phyloP scores from a whole-genome alignment of 2,113 vertebrate genomes.

The Amphiprion ocellaris region DNA sequence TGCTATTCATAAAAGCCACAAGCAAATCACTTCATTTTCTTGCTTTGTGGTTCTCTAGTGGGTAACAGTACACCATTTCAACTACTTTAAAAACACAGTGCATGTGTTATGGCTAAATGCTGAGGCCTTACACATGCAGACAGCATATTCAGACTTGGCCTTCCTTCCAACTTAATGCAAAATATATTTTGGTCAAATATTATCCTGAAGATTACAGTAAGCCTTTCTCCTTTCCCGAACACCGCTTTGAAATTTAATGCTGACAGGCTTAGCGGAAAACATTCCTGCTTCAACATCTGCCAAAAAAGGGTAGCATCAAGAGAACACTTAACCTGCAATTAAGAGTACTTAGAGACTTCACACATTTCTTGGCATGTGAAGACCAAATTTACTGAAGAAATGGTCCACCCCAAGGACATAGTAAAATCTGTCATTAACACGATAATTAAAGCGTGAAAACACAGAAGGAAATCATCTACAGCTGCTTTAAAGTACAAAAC shows the following conservation, averaged over 20 bases:
- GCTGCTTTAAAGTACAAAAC: slow-evolving; percentile 30
- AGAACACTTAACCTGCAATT: slow-evolving; percentile 67
- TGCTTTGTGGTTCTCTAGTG: slow-evolving; percentile 7
- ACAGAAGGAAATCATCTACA: slow-evolving; percentile 49
- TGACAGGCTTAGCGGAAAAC: slow-evolving; percentile 29
- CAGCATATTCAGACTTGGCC: not conserved
- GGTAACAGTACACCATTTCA: slow-evolving; percentile 10
- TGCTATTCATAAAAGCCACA: slow-evolving; percentile 15
- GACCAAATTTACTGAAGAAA: slow-evolving; percentile 50
- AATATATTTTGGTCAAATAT: slow-evolving; percentile 17
- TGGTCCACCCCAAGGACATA: slow-evolving; percentile 41
- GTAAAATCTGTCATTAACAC: slow-evolving; percentile 64
- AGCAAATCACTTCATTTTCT: not conserved
- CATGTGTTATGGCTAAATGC: slow-evolving; percentile 20
- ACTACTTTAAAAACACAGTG: slow-evolving; percentile 2
- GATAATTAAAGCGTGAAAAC: slow-evolving; percentile 47
- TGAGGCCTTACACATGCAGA: slow-evolving; percentile 28
- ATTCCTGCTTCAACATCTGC: slow-evolving; percentile 53
- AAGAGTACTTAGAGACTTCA: slow-evolving; percentile 67
- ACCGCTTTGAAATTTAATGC: slow-evolving; percentile 41
- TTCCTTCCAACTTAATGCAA: slow-evolving; percentile 6
- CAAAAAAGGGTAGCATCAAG: slow-evolving; percentile 49
- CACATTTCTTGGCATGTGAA: slow-evolving; percentile 55
- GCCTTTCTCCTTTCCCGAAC: slow-evolving; percentile 10
- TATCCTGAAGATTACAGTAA: slow-evolving; percentile 17